Base-by-base conservation (phyloP, 2,888 invertebrate species). In the Leucania comma region DNA sequence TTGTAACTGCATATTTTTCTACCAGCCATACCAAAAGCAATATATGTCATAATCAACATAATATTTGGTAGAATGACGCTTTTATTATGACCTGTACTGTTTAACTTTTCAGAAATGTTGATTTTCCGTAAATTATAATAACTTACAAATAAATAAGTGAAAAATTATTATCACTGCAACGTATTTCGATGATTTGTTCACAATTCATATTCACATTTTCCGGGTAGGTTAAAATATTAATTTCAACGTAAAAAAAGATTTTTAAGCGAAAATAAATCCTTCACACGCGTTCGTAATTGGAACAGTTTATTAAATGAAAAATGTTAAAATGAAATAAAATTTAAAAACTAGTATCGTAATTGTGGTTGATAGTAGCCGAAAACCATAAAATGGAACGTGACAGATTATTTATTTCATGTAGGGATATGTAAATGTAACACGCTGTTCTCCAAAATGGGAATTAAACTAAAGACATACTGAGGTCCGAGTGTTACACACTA, bases 121-220 rank as follows among this genome's bases (percentile, higher is more conserved):
- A 56, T 56, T 61, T 17, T 20, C 8, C 8, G 12, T 35, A 56
- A 14, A 12, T 6, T 54, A 6, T 69, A 68, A 26, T 46, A n/a
- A 54, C 51, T 8, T 8, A 32, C 53, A n/a, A 17, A 68, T 14
- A 24, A 53, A 54, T 9, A 68, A 68, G 6, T 32, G n/a, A 17
- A 10, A 32, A 32, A 17, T 38, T 48, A 51, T 51, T 38, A 20
- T 22, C 14, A 29, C 20, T 26, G 38, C 20, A 38, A 29, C 14
- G 8, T 17, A 42, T 24, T 53, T 32, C 22, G 53, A n/a, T 24
- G 14, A 20, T 22, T 14, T n/a, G 8, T n/a, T n/a, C n/a, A n/a
- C n/a, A n/a, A n/a, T n/a, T n/a, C n/a, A n/a, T n/a, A 14, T 38
- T n/a, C 9, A 38, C 35, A 17, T 14, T 1, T 9, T n/a, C 24